phyloP scores from a whole-genome alignment of 2,888 invertebrate species.

The Troilus luridus region DNA sequence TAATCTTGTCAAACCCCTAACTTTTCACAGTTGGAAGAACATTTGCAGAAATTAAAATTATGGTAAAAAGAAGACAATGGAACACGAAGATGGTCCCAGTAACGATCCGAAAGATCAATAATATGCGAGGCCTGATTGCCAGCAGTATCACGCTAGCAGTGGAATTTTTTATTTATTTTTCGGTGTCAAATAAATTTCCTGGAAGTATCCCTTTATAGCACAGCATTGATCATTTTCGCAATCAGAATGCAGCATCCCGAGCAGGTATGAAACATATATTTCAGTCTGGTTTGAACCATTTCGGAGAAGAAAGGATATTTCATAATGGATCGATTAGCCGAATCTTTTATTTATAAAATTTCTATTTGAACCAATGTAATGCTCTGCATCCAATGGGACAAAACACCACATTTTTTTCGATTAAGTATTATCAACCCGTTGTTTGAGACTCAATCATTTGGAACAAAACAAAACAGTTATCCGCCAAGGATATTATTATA shows the following conservation, averaged over 20 bases:
- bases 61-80: neutral
- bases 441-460: too few relatives aligned
- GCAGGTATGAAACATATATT: too few relatives aligned
- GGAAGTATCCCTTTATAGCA: neutral
- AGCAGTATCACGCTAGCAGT: neutral
- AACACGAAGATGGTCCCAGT: neutral
- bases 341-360: too few relatives aligned
- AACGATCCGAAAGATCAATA: constrained; percentile 13
- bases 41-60: constrained; percentile 27
- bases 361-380: too few relatives aligned
- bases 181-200: neutral
- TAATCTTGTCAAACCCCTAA: neutral
- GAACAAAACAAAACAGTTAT: too few relatives aligned
- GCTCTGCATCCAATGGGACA: too few relatives aligned
- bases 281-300: too few relatives aligned
- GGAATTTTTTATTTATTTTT: constrained; percentile 4
- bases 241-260: neutral
- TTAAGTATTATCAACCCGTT: too few relatives aligned
- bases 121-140: constrained; percentile 6
- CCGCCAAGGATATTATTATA: too few relatives aligned
- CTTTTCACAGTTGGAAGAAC: neutral
- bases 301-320: too few relatives aligned
- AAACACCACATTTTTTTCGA: too few relatives aligned
- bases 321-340: neutral
- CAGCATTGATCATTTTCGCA: neutral